Base-by-base conservation (phyloP, 2,113 vertebrate species). In the Silurus glanis region DNA sequence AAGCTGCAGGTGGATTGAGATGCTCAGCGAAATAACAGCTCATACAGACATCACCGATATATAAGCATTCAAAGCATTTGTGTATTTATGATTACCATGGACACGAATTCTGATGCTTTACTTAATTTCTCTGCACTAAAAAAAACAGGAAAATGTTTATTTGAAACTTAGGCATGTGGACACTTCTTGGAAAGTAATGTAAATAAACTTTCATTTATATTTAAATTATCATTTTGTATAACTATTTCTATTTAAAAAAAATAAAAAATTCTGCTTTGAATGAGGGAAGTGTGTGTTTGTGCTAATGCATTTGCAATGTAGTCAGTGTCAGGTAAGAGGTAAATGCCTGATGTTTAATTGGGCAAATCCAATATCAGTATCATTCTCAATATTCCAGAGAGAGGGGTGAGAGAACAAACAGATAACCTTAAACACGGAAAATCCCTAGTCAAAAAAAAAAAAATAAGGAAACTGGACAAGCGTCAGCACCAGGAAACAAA, bases 1-100 rank as follows among this genome's bases (percentile, higher is more conserved):
- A 86, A 99, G 96, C 97, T 99, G 91, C 10, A 12, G 8, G 23
- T 13, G 67, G 59, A 74, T 25, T 55, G 23, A 78, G 74, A 55
- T 9, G 12, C 75, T n/a, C 47, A 9, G 82, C 61, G 64, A 74
- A 17, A 83, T 67, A 62, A 37, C 25, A 47, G n/a, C 12, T 45
- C 16, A 25, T 80, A 78, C 64, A 80, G 12, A 69, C 5, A 83
- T 69, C 64, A 83, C 25, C 5, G 56, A 56, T 45, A 9, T 56
- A 5, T 3, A 83, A 82, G n/a, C 16, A 79, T 58, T 59, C 45
- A 80, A 59, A 45, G 53, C 55, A 45, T 59, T 19, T 19, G 13
- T 58, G 9, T 17, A 58, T 79, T 58, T 58, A 58, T 4, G 14
- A 58, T 16, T 28, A 58, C 14, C 51, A 55, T 78, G 49, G 23